Evolutionary conservation across 2,797 vertebrate genomes (phyloP).

Genomic region (Paratrypauchen microcephalus): DNA sequence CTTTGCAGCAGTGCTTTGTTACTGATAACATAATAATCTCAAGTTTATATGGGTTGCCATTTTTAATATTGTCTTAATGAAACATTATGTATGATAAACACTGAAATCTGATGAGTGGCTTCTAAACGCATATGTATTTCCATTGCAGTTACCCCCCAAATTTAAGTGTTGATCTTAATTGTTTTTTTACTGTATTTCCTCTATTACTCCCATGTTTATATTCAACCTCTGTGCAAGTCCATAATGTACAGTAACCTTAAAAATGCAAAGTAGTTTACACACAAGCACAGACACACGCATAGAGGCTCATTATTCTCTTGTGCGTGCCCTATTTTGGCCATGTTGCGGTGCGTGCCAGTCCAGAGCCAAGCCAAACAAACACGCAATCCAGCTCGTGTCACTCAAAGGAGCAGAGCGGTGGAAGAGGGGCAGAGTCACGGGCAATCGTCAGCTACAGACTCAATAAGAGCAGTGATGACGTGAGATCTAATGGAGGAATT

Average conservation of each 20-base stretch:
- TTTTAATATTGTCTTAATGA: too few species aligned
- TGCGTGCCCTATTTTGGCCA: constrained; percentile 70
- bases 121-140: too few species aligned
- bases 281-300: constrained; percentile 46
- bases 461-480: constrained; percentile 58
- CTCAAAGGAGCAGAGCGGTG: constrained; percentile 65
- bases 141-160: too few species aligned
- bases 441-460: constrained; percentile 60
- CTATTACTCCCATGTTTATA: too few species aligned
- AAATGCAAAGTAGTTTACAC: constrained; percentile 13
- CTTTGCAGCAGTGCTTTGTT: too few species aligned
- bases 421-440: constrained; percentile 66
- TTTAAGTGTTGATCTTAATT: too few species aligned
- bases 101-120: too few species aligned
- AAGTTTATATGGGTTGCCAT: too few species aligned
- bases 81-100: too few species aligned
- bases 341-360: constrained; percentile 64
- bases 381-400: constrained; percentile 68
- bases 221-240: constrained; percentile 20
- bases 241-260: constrained; percentile 25
- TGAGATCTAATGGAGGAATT: constrained; percentile 59
- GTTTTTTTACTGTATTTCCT: too few species aligned
- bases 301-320: constrained; percentile 62
- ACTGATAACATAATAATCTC: too few species aligned
- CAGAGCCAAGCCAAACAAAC: constrained; percentile 73